Evolutionary conservation across 2,797 vertebrate genomes (phyloP), one percentile per base, ranked within the genome.

Genomic region (Lycodopsis pacificus): DNA sequence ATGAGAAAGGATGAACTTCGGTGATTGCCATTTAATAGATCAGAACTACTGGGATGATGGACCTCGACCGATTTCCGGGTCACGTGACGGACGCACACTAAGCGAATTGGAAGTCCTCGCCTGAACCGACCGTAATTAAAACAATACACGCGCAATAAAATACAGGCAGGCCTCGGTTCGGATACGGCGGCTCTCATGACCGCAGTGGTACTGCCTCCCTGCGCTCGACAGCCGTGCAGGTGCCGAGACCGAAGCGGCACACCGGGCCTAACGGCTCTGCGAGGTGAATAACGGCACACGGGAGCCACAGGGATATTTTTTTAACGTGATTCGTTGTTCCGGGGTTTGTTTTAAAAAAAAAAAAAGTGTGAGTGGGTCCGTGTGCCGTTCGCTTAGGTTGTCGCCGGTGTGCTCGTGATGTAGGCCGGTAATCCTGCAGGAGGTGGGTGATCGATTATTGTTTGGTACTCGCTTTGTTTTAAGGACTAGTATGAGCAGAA

Each of bases 391-490:
- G 19, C 32, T 51, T 32, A 19, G 57, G 48, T 20, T 22, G 67
- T 44, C 42, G 40, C 61, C 61, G 32, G 36, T 59, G 65, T 48
- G 64, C 69, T 61, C 68, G 27, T 13, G 71, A 62, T 75, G 65
- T 71, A 81, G 83, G 78, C 82, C 73, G 76, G 51, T 32, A 32
- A 68, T 70, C 71, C 64, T 44, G 76, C 74, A 64, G 51, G 59
- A 81, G 80, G 82, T 83, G 58, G 71, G 81, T 85, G 61, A 64
- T 77, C 27, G 27, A 51, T 73, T 70, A 72, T 71, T 70, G 44
- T 63, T 42, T 68, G 5, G 42, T 59, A 46, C 57, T 3, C 34
- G 42, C 74, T 70, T 66, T 49, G 74, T 75, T 65, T 65, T 69
- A 3, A n/a, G 32, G 25, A 71, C 25, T 64, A 15, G 59, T 20